Evolutionary conservation across 2,888 invertebrate genomes (phyloP).

Genomic region (Alviniconcha strummeri): DNA sequence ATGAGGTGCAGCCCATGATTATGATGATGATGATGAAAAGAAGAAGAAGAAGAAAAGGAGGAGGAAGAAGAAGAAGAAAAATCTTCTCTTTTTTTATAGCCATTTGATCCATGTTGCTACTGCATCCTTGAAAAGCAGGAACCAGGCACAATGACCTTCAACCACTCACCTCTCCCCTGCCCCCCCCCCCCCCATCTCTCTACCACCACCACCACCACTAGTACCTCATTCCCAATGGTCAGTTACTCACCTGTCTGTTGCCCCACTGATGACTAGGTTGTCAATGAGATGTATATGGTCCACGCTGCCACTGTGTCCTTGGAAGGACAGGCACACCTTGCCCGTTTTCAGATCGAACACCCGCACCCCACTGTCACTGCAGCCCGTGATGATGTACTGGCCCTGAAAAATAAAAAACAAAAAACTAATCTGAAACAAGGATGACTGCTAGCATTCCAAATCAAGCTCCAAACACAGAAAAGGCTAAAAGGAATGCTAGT

Average conservation of each 20-base stretch:
- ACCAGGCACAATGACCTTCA: background rate
- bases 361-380: slow-evolving; percentile 61
- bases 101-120: no score
- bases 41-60: no score
- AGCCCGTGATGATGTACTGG: slow-evolving; percentile 60
- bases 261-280: slow-evolving; percentile 55
- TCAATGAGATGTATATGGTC: slow-evolving; percentile 58
- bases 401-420: slow-evolving; percentile 44
- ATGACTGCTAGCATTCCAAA: no score
- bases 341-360: slow-evolving; percentile 58
- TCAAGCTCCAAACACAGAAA: no score
- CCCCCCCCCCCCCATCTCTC: background rate
- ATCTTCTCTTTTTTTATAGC: no score
- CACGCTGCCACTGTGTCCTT: slow-evolving; percentile 63
- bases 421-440: background rate
- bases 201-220: background rate
- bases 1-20: no score
- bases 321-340: slow-evolving; percentile 51
- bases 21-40: no score
- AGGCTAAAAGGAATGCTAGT: no score
- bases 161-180: background rate
- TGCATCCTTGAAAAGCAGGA: no score
- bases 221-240: background rate
- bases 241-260: slow-evolving; percentile 58
- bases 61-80: no score